A percentile compares a stretch with the other conserved stretches of the same genome.
Conservation (phyloP, 2,113 vertebrate genomes). For the Solea solea region DNA sequence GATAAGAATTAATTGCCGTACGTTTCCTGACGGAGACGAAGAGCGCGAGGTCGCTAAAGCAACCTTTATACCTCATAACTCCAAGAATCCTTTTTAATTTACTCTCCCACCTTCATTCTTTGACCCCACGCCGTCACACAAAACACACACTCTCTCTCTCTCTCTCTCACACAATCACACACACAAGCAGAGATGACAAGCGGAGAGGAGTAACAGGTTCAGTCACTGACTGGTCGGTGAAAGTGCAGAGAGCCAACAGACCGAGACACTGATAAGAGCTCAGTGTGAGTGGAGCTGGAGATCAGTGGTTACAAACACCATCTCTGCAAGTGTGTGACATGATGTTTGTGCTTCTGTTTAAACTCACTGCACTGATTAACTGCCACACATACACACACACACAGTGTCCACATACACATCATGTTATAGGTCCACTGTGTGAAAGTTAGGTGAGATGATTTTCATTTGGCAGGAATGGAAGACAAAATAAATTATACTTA, state of each 20-base stretch:
- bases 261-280: conserved; percentile 40
- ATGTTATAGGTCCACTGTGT: too few species aligned
- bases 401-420: not conserved
- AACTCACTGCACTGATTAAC: conserved; percentile 1
- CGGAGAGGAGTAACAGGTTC: conserved; percentile 6
- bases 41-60: conserved; percentile 35
- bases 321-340: conserved; percentile 33
- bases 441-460: too few species aligned
- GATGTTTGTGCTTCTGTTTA: conserved; percentile 34
- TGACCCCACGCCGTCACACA: conserved; percentile 17
- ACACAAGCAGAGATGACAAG: conserved; percentile 1
- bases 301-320: conserved; percentile 41
- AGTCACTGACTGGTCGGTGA: conserved; percentile 43
- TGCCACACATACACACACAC: not conserved
- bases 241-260: conserved; percentile 47
- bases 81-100: conserved; percentile 42
- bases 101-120: conserved; percentile 43
- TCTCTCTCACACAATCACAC: conserved; percentile 2
- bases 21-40: conserved; percentile 36
- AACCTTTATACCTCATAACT: conserved; percentile 36
- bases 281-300: conserved; percentile 8
- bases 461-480: too few species aligned
- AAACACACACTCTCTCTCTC: too few species aligned
- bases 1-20: conserved; percentile 39
- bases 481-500: too few species aligned